Base-by-base conservation (phyloP, 2,113 vertebrate species). In the Oryzias javanicus region DNA sequence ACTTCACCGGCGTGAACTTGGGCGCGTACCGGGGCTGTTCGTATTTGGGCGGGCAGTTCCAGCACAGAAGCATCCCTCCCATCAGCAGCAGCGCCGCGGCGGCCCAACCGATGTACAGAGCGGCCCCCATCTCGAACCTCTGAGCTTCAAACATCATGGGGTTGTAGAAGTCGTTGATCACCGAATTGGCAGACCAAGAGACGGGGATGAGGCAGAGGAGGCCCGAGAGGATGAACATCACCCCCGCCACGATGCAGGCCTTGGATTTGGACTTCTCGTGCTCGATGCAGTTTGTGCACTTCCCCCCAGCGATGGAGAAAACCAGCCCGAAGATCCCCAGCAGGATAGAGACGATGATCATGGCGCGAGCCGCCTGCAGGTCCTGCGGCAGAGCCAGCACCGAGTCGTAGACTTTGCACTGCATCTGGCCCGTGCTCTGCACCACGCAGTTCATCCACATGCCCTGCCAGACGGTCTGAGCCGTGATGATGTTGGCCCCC, bases 231-330 rank as follows among this genome's bases (percentile, higher is more conserved):
- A 92, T 78, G 76, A 89, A 91, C 17, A 86, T 8, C n/a, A 86
- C 20, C 8, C 91, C 91, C 1, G 88, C 67, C 29, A 73, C 18
- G 51, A 92, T 89, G 71, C 86, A 86, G 0, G 84, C 74, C 67
- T 63, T 81, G 0, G 95, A 87, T 64, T 98, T 98, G 69, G 93
- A 55, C 3, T 71, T 75, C 42, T 93, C 91, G 0, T 96, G 92
- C 59, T 95, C 86, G 13, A 98, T 90, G 61, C 94, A 98, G 87
- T 93, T 93, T 16, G 96, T 98, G 83, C 97, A 98, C 83, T 98
- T 94, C 14, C 94, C 96, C 0, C 96, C 97, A 14, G 92, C 91
- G 1, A 98, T 85, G 15, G 95, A 90, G 59, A 95, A 48, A 14
- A 94, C 1, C 7, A 95, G 64, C 10, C 92, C 96, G 0, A 92